phyloP scores from a whole-genome alignment of 2,888 invertebrate genomes.

The Eupithecia vulgata region DNA sequence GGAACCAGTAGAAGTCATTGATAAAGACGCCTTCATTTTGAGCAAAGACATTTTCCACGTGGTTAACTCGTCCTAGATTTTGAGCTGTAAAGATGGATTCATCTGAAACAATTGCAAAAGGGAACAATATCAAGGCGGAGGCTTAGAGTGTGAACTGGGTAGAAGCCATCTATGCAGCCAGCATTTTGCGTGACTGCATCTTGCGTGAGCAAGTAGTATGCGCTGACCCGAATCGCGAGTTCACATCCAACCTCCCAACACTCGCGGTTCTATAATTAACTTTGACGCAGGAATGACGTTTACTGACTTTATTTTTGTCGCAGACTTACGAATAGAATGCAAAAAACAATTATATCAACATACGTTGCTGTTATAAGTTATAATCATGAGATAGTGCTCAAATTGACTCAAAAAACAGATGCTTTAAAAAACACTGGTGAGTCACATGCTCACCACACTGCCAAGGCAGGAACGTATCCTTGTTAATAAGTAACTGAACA shows the following conservation, averaged over 20 bases:
- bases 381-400: neutral
- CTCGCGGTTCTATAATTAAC: conserved; percentile 65
- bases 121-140: neutral
- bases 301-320: conserved; percentile 59
- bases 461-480: conserved; percentile 8
- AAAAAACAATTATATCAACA: conserved; percentile 3
- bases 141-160: neutral
- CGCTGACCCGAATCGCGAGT: conserved; percentile 69
- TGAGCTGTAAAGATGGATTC: neutral
- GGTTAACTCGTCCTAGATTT: no score
- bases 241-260: conserved; percentile 53
- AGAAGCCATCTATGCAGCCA: neutral
- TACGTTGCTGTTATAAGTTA: neutral
- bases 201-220: conserved; percentile 48
- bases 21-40: neutral
- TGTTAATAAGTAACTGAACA: conserved; percentile 26
- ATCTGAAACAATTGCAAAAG: neutral
- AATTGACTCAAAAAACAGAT: neutral
- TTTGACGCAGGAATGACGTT: conserved; percentile 65
- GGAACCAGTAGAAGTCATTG: neutral
- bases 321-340: conserved; percentile 26
- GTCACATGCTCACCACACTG: neutral
- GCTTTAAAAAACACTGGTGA: neutral
- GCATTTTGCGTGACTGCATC: conserved; percentile 17
- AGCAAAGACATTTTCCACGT: no score